Evolutionary conservation across 2,888 invertebrate species (phyloP).

Genomic region (Oscheius sp.): DNA sequence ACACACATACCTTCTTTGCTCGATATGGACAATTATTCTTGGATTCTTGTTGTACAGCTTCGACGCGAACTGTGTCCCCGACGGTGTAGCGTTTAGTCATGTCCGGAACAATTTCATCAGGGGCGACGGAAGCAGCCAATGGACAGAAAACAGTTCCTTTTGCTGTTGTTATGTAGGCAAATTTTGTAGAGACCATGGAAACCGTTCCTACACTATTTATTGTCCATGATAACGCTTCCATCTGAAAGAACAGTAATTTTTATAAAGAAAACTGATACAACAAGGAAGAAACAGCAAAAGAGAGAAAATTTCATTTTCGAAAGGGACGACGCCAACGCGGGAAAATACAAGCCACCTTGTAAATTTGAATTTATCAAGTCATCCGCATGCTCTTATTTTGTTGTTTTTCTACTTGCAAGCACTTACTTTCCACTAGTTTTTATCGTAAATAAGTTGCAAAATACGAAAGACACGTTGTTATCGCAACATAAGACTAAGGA

Average conservation of each 20-base stretch:
- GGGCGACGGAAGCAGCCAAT: slow-evolving; percentile 25
- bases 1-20: slow-evolving; percentile 37
- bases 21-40: slow-evolving; percentile 31
- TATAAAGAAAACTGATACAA: neutral
- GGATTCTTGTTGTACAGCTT: slow-evolving; percentile 28
- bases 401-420: no score
- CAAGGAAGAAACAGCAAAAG: neutral
- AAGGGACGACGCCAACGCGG: no score
- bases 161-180: slow-evolving; percentile 18
- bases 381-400: no score
- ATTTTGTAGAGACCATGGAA: slow-evolving; percentile 15
- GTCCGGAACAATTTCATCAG: slow-evolving; percentile 27
- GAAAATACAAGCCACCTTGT: no score
- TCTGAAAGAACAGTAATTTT: neutral
- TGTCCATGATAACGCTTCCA: neutral
- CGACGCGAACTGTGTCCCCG: slow-evolving; percentile 28
- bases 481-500: no score
- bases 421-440: no score
- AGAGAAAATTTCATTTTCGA: no score
- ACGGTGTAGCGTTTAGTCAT: slow-evolving; percentile 9
- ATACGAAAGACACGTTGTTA: no score
- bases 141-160: slow-evolving; percentile 35
- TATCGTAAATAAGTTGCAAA: no score
- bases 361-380: no score
- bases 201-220: slow-evolving; percentile 23